Base-by-base conservation (phyloP, 2,113 vertebrate species). In the Cyprinus carpio region DNA sequence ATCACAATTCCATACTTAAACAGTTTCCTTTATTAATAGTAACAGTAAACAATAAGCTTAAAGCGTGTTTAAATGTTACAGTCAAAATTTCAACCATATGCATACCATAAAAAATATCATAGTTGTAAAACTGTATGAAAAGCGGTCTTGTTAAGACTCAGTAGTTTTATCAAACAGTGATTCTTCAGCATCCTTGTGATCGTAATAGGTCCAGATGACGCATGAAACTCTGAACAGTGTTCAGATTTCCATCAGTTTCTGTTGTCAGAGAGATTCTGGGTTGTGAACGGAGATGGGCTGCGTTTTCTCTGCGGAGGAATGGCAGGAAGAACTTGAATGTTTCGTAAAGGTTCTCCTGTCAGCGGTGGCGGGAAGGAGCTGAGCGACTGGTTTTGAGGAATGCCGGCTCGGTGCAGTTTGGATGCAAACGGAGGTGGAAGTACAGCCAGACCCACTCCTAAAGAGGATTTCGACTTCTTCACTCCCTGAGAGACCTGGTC, bases 311-410 rank as follows among this genome's bases (percentile, higher is more conserved):
- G 95, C 34, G 94, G 94, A 83, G 95, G 94, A 34, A 97, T 96
- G 20, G 96, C 95, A 71, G 96, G 96, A 54, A 96, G 94, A 64
- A 96, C 94, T 85, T 90, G 88, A 40, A 89, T 95, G 85, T 93
- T 89, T 85, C 94, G 88, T 20, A 95, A 90, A 60, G 93, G 90
- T 13, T 96, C 93, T 89, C 91, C 92, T 87, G 93, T 90, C 4
- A 94, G 85, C 89, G 92, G 92, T 88, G 94, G 88, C 65, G 93
- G 88, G 74, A 94, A 83, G 78, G 93, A 92, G 85, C 16, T 91
- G 12, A 94, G 87, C 1, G 89, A 87, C 31, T 93, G 88, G 86
- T 83, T 93, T 83, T 95, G 90, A 83, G 89, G 90, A 79, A 87
- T 25, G 18, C 34, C 88, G 51, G 29, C 54, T 91, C 89, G 90